phyloP scores from a whole-genome alignment of 2,797 vertebrate species.

The Sebastes glaucus region DNA sequence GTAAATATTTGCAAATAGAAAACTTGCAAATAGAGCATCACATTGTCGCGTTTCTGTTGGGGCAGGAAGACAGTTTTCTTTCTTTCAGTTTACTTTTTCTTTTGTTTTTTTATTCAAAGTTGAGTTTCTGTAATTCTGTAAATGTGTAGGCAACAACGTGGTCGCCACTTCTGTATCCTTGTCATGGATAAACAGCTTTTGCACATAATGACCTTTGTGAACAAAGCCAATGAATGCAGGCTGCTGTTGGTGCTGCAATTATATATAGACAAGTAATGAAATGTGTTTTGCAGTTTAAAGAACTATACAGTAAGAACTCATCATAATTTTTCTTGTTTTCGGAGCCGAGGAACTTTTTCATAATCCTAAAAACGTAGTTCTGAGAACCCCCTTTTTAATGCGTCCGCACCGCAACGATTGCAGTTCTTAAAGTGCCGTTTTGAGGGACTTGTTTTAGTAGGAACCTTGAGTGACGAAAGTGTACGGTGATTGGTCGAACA shows the following conservation, averaged over 20 bases:
- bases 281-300: too few relatives aligned
- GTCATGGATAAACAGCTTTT: too few relatives aligned
- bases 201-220: too few relatives aligned
- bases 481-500: not conserved
- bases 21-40: not conserved
- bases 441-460: not conserved
- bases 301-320: too few relatives aligned
- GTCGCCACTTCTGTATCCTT: too few relatives aligned
- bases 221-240: fast-evolving
- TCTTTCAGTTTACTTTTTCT: not conserved
- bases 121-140: not conserved
- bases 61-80: not conserved
- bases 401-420: too few relatives aligned
- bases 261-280: too few relatives aligned
- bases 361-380: not conserved
- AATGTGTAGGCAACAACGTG: not conserved
- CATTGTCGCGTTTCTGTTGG: not conserved
- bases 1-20: constrained; percentile 34
- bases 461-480: not conserved
- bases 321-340: too few relatives aligned
- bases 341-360: not conserved
- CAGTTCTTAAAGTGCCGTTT: not conserved
- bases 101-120: not conserved
- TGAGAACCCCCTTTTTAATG: not conserved
- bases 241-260: too few relatives aligned